phyloP scores from a whole-genome alignment of 1,140 invertebrate species.

The Centruroides sculpturatus region DNA sequence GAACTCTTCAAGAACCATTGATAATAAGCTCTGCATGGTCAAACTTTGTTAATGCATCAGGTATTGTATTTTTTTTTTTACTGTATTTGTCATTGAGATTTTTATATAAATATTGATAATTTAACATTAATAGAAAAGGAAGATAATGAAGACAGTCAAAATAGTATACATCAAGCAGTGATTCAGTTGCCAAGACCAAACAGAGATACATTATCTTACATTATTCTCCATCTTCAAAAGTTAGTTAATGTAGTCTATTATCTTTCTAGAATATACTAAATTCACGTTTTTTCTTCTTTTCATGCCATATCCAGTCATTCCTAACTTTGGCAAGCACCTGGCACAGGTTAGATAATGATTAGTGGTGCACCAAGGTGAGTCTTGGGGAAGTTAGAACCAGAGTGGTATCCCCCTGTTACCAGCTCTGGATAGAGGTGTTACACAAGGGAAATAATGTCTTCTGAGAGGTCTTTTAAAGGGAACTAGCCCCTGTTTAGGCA shows the following conservation, averaged over 20 bases:
- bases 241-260: conserved; percentile 21
- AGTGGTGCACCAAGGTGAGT: too few species aligned
- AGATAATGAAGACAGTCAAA: conserved; percentile 31
- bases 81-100: neutral
- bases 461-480: too few species aligned
- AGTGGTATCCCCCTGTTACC: too few species aligned
- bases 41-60: conserved; percentile 56
- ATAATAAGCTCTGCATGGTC: conserved; percentile 55
- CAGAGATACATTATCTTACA: conserved; percentile 68
- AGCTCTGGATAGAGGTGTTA: too few species aligned
- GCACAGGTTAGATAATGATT: too few species aligned
- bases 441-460: too few species aligned
- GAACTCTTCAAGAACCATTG: conserved; percentile 63
- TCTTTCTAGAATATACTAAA: too few species aligned
- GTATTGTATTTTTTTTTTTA: conserved; percentile 20
- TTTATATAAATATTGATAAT: neutral
- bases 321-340: too few species aligned
- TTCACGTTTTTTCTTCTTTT: too few species aligned
- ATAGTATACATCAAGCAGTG: conserved; percentile 48
- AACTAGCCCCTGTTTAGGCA: too few species aligned
- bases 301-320: too few species aligned
- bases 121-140: conserved; percentile 21
- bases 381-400: too few species aligned
- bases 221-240: conserved; percentile 69
- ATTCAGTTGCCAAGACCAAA: conserved; percentile 64